A percentile compares a stretch with the other conserved stretches of the same genome.
phyloP scores from a whole-genome alignment of 2,797 vertebrate species.

The Spea hammondii region DNA sequence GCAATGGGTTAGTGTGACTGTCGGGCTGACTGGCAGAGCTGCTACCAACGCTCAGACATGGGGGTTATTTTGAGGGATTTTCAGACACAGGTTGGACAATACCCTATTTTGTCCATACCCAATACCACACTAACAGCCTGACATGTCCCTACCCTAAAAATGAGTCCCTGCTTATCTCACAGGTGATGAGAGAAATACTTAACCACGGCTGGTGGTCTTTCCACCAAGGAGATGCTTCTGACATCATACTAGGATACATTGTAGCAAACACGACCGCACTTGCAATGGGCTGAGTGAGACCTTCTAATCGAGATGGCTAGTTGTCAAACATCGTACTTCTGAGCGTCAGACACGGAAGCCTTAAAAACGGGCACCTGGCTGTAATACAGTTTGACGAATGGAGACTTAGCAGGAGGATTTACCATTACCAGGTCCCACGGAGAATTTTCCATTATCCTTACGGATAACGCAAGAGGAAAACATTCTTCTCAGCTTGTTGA shows the following conservation, averaged over 20 bases:
- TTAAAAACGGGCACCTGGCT: background rate
- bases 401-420: background rate
- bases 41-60: no score
- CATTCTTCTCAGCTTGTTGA: background rate
- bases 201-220: no score
- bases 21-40: no score
- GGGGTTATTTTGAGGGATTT: no score
- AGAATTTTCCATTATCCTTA: slow-evolving; percentile 24
- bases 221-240: no score
- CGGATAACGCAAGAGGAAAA: slow-evolving; percentile 5
- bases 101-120: no score
- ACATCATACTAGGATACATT: background rate
- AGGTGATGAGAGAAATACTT: no score
- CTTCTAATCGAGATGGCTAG: background rate
- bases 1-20: no score
- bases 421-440: background rate
- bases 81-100: no score
- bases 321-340: slow-evolving; percentile 10
- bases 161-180: no score
- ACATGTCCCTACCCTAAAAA: no score
- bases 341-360: slow-evolving; percentile 7
- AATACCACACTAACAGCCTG: no score
- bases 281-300: background rate
- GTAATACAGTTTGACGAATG: background rate
- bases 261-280: background rate